Evolutionary conservation across 2,888 invertebrate species (phyloP), one percentile per base, ranked within the genome.

Genomic region (Sinopyrophorus schimmeli): DNA sequence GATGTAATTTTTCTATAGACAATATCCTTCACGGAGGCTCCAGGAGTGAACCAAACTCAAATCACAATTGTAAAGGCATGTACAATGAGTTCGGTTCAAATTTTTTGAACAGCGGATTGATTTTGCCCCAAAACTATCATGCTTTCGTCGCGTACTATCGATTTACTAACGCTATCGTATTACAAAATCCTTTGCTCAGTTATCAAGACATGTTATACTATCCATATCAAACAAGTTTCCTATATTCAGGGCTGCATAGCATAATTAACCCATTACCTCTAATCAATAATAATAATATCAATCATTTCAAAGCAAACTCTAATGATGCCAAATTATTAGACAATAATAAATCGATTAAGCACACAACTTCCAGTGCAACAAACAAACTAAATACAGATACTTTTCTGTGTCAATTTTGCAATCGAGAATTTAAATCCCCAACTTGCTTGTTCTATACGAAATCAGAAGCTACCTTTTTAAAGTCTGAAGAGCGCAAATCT

Each of bases 211-310:
- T 70, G 38, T 61, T 71, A 17, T 61, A 66, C 47, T 64, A 64
- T 50, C 74, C 74, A 1, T 69, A 73, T 55, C 71, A 74, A 59
- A 74, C 74, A 2, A 72, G 72, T 62, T 69, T 74, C 41, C 49
- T 74, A 47, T 81, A 81, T 75, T 77, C 81, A 16, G 81, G 81
- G 20, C 71, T 82, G 67, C 81, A 81, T 71, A 80, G 78, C 56
- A 81, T 82, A 65, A 75, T 80, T 44, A 77, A 76, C 64, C 77
- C 74, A 17, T 58, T 63, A 15, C 38, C 52, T 12, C 26, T 27
- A n/a, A 28, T 47, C 18, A 57, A 39, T 14, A 57, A n/a, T n/a
- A n/a, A 44, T 14, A 50, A 43, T 24, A 47, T 38, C 5, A 39
- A 43, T 7, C 10, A 26, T n/a, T 14, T 42, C 34, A 48, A 42